Base-by-base conservation (phyloP, 2,797 vertebrate species). In the Aphelocoma californica region DNA sequence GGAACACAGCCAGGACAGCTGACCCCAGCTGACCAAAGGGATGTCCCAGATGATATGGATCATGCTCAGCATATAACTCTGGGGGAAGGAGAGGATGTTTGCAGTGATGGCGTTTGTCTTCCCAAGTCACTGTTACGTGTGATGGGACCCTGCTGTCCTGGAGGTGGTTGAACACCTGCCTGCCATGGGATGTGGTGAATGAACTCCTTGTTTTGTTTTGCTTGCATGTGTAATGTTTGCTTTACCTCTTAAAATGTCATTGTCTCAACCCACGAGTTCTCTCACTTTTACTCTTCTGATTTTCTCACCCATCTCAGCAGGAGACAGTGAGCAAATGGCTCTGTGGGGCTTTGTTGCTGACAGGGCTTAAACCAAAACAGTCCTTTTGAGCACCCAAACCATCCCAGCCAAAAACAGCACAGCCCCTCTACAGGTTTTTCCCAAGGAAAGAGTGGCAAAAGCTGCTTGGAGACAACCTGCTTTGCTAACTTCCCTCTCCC, bases 111-210 rank as follows among this genome's bases (percentile, higher is more conserved):
- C 36, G 18, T 36, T 66, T 77, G 19, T 38, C 28, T 60, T 38
- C 38, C n/a, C 32, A 60, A 44, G 28, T 23, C 45, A 17, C 4
- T 12, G 1, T 29, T 47, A 8, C 0, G 0, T 44, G 44, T 66
- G 32, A 32, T 0, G 0, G 62, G 11, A 4, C 38, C 28, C 15
- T 38, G 38, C 38, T 60, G 3, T n/a, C n/a, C 28, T 60, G 72
- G 54, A 24, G 28, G 21, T 12, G 25, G 14, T 25, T 57, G 60
- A 51, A 9, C 38, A 29, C 54, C 38, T 67, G 32, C 32, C 32
- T n/a, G 28, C 4, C 54, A 29, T 4, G 9, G 82, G 32, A 17
- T 28, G 32, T 53, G 62, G 18, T 26, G 38, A 60, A n/a, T 38
- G 10, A 38, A 24, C 10, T 75, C 62, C 53, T 69, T 17, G 21